Evolutionary conservation across 2,113 vertebrate species (phyloP).

Genomic region (Thymallus thymallus): DNA sequence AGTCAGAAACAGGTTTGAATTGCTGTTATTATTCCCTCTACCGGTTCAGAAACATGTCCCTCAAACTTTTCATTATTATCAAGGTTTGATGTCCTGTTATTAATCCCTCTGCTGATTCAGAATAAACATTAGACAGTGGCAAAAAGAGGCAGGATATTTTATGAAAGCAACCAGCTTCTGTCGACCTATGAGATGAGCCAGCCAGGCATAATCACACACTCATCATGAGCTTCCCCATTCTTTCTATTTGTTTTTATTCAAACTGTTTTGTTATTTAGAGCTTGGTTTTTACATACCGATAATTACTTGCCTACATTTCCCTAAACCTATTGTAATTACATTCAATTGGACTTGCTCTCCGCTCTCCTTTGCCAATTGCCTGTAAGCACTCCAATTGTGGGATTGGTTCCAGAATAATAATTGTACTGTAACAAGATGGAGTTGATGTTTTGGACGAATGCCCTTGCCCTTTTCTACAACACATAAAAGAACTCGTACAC

Average conservation of each 20-base stretch:
- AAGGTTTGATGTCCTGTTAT: background rate
- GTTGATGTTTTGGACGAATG: slow-evolving; percentile 35
- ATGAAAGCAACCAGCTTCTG: background rate
- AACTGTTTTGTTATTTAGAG: background rate
- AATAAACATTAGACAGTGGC: too few species aligned
- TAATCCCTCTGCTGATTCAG: too few species aligned
- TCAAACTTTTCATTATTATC: too few species aligned
- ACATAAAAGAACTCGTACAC: background rate
- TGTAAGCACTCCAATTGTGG: slow-evolving; percentile 51
- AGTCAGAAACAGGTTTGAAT: too few species aligned
- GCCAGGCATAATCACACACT: background rate
- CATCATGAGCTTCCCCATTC: background rate
- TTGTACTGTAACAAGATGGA: slow-evolving; percentile 44
- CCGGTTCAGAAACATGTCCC: too few species aligned
- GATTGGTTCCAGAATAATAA: slow-evolving; percentile 48
- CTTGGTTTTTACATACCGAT: background rate
- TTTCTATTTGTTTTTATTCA: background rate
- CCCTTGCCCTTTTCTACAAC: slow-evolving; percentile 27
- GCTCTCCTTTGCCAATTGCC: slow-evolving; percentile 46
- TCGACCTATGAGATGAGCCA: background rate
- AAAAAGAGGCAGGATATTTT: too few species aligned
- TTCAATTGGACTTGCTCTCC: slow-evolving; percentile 19
- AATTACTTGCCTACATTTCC: background rate
- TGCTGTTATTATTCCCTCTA: too few species aligned
- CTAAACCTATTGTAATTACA: background rate